Evolutionary conservation across 2,888 invertebrate species (phyloP).

Genomic region (Perdita meconis): DNA sequence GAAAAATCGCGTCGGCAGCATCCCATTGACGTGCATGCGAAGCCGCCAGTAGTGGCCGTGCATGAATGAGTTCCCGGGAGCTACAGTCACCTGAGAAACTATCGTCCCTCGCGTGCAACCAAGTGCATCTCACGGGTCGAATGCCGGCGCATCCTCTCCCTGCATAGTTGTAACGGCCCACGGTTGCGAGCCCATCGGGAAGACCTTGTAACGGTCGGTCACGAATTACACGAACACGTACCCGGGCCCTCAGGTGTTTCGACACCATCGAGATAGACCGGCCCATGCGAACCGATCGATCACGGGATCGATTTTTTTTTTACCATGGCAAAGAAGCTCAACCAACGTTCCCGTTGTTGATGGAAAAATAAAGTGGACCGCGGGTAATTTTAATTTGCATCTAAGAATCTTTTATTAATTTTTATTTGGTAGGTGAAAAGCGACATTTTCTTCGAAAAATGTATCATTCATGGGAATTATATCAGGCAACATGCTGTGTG

Average conservation of each 20-base stretch:
- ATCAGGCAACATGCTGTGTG: too few species aligned
- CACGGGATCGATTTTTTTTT: background rate
- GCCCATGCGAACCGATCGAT: background rate
- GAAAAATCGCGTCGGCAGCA: conserved; percentile 64
- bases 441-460: too few species aligned
- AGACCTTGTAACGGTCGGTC: conserved; percentile 72
- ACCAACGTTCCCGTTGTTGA: too few species aligned
- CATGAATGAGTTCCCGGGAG: conserved; percentile 73
- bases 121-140: conserved; percentile 64
- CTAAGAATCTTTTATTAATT: too few species aligned
- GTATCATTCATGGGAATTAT: too few species aligned
- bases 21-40: conserved; percentile 77
- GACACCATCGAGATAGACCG: background rate
- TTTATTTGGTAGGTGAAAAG: too few species aligned
- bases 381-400: too few species aligned
- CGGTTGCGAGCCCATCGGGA: conserved; percentile 49
- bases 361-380: too few species aligned
- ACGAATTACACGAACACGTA: conserved; percentile 60
- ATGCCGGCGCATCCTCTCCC: conserved; percentile 63
- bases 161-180: conserved; percentile 66
- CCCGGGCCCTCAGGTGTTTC: conserved; percentile 25
- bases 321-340: too few species aligned
- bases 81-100: conserved; percentile 72
- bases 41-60: conserved; percentile 61
- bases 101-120: conserved; percentile 67